Evolutionary conservation across 2,888 invertebrate genomes (phyloP).

Genomic region (Mimachlamys varia): DNA sequence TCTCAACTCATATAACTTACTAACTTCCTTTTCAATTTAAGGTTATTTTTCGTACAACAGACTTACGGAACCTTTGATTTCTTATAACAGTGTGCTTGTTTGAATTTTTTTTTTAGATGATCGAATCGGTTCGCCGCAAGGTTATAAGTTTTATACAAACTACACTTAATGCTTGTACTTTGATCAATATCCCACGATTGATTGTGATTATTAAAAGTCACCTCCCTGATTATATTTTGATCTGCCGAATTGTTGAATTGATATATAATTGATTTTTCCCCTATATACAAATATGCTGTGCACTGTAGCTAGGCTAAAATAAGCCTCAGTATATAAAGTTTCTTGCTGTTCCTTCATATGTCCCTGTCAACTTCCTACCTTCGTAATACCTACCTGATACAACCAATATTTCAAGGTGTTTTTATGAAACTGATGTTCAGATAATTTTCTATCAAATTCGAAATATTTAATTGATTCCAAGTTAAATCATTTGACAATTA

Average conservation of each 20-base stretch:
- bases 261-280: neutral
- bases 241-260: neutral
- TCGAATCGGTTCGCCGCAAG: conserved; percentile 19
- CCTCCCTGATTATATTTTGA: neutral
- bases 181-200: neutral
- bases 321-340: neutral
- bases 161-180: neutral
- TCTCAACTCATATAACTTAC: neutral
- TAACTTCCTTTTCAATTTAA: neutral
- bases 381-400: neutral
- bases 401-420: neutral
- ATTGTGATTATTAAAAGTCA: neutral
- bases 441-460: neutral
- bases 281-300: neutral
- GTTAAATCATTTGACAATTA: neutral
- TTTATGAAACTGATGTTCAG: neutral
- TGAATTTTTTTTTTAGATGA: conserved; percentile 20
- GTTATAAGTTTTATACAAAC: neutral
- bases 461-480: neutral
- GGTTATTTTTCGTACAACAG: neutral
- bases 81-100: neutral
- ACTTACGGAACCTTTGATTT: neutral
- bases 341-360: neutral
- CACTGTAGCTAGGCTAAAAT: neutral
- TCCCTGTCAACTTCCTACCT: neutral